Percentiles rank a stretch among this genome's conserved stretches.
Conservation (phyloP, 2,888 invertebrate species). For the Hydraecia micacea region DNA sequence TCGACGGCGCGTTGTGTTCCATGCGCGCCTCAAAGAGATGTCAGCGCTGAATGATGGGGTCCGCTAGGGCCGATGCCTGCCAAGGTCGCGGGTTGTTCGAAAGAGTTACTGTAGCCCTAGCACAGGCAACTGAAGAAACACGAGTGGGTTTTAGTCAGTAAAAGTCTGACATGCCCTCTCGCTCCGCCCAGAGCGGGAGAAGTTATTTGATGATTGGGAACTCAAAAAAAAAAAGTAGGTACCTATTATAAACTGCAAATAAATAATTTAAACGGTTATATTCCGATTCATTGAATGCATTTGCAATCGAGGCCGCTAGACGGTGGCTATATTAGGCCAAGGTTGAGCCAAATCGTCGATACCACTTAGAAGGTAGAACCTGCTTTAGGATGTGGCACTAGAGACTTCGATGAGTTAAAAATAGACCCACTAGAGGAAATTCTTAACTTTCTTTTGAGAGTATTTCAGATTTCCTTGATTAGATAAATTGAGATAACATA, state of each 20-base stretch:
- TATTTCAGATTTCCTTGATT: not conserved
- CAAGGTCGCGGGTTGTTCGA: too few relatives aligned
- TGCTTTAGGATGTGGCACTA: not conserved
- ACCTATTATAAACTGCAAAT: conserved; percentile 10
- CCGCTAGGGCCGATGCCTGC: too few relatives aligned
- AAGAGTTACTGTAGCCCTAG: too few relatives aligned
- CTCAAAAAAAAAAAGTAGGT: not conserved
- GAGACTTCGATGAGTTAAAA: not conserved
- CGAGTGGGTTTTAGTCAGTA: too few relatives aligned
- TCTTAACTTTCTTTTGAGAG: not conserved
- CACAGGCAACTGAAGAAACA: too few relatives aligned
- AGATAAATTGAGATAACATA: not conserved
- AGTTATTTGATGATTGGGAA: too few relatives aligned
- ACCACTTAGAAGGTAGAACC: conserved; percentile 32
- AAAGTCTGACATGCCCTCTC: too few relatives aligned
- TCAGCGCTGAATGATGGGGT: too few relatives aligned
- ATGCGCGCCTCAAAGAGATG: too few relatives aligned
- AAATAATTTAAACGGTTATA: conserved; percentile 8
- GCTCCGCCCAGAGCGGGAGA: too few relatives aligned
- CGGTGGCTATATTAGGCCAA: conserved; percentile 40
- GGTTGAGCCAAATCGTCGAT: conserved; percentile 47
- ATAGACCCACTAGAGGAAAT: not conserved
- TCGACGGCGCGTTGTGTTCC: too few relatives aligned
- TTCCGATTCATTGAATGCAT: conserved; percentile 38
- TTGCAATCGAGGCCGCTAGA: conserved; percentile 38